Percentiles rank a stretch among this genome's conserved stretches.
Evolutionary conservation across 53 echinoderm and acorn worm genomes (phyloP).

Genomic region (Pentamera pediparva): DNA sequence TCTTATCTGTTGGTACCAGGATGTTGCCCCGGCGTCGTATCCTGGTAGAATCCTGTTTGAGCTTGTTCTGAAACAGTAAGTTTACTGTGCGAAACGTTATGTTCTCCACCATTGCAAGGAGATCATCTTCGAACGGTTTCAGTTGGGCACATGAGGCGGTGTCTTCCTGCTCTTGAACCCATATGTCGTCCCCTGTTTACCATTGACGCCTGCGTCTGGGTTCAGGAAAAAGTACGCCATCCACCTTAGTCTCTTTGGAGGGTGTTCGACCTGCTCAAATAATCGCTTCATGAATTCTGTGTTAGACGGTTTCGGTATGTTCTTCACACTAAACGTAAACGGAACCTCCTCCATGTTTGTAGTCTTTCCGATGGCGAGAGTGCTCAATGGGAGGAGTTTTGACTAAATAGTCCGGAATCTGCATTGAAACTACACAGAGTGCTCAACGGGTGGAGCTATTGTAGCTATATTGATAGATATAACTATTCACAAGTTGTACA

Average conservation of each 20-base stretch:
- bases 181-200: conserved; percentile 19
- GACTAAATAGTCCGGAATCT: too few relatives aligned
- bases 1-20: too few relatives aligned
- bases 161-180: conserved; percentile 36
- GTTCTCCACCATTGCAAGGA: not conserved
- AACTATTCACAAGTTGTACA: too few relatives aligned
- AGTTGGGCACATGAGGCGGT: conserved; percentile 1
- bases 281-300: too few relatives aligned
- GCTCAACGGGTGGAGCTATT: too few relatives aligned
- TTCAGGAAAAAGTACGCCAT: conserved; percentile 34
- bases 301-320: not conserved
- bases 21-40: too few relatives aligned
- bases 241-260: conserved; percentile 24
- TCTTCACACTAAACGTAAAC: not conserved
- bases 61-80: conserved; percentile 18
- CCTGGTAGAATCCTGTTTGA: conserved; percentile 11
- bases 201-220: not conserved
- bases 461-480: too few relatives aligned
- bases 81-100: too few relatives aligned
- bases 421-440: too few relatives aligned
- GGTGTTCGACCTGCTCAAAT: not conserved
- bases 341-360: not conserved
- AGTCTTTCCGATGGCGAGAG: too few relatives aligned
- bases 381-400: too few relatives aligned
- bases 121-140: conserved; percentile 21